phyloP scores from a whole-genome alignment of 2,113 vertebrate genomes.

The Scomber scombrus region DNA sequence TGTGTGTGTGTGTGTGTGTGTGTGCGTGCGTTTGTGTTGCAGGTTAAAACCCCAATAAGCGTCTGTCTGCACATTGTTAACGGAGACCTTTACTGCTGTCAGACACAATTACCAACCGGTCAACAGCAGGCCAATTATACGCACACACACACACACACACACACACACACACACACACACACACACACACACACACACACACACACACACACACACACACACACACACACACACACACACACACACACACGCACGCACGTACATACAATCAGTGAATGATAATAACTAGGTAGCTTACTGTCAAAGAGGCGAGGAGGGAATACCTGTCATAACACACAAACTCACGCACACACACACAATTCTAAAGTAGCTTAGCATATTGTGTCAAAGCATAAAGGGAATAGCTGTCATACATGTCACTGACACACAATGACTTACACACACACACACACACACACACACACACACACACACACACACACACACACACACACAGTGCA shows the following conservation, averaged over 20 bases:
- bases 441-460: conserved; percentile 8
- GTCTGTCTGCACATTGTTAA: conserved; percentile 42
- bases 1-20: conserved; percentile 19
- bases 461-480: conserved; percentile 1
- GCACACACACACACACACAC: neutral
- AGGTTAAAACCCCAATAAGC: conserved; percentile 66
- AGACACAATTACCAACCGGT: conserved; percentile 63
- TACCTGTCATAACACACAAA: conserved; percentile 54
- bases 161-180: conserved; percentile 10
- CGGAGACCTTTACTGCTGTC: conserved; percentile 66
- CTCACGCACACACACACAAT: conserved; percentile 20
- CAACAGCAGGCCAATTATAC: conserved; percentile 64
- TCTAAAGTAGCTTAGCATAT: conserved; percentile 42
- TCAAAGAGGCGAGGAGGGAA: conserved; percentile 33
- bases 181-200: neutral
- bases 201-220: neutral
- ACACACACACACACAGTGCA: neutral
- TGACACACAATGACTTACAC: neutral
- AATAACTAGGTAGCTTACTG: conserved; percentile 47
- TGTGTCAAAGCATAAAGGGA: conserved; percentile 44
- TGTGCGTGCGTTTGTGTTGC: conserved; percentile 13
- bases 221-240: neutral
- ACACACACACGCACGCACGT: neutral
- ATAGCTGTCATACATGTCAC: conserved; percentile 42
- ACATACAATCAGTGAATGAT: conserved; percentile 28